Base-by-base conservation (phyloP, 1,140 invertebrate species). In the Plectus sambesii region DNA sequence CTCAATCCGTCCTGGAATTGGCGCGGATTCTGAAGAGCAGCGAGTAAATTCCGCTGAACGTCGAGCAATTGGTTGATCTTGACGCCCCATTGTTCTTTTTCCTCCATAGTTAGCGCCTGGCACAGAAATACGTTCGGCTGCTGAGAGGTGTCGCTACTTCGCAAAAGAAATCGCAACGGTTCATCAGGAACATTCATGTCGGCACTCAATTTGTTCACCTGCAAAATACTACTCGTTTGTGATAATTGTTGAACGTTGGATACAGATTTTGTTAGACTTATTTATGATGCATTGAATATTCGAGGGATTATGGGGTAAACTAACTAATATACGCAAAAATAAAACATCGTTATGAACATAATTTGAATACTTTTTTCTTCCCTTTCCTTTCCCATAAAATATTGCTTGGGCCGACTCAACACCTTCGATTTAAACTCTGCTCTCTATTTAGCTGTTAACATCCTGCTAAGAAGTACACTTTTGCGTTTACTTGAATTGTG, bases 181-280 rank as follows among this genome's bases (percentile, higher is more conserved):
- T 66, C 62, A 20, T 63, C 60, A 3, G 54, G 20, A 15, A 61
- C 47, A 43, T 52, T 58, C 29, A 54, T 46, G 35, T 66, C 57
- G 22, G 66, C 47, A 23, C 56, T 54, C 64, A 66, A 68, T 53
- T 66, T 66, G 41, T 66, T 66, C 12, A 65, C 62, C 62, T 64
- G 22, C 23, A 62, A 48, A 33, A 15, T 5, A n/a, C n/a, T n/a
- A n/a, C n/a, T n/a, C n/a, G n/a, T n/a, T n/a, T n/a, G n/a, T n/a
- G n/a, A n/a, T n/a, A n/a, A n/a, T n/a, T n/a, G n/a, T n/a, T n/a
- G n/a, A 33, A 33, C 17, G 30, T 12, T 12, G 12, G 12, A 33
- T 33, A 33, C 30, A 12, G 30, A 12, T 12, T 12, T 33, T 33
- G 12, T 33, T 33, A 12, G 12, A 33, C 12, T 33, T 12, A 33